Percentiles rank a stretch among this genome's conserved stretches.
phyloP scores from a whole-genome alignment of 1,140 invertebrate genomes.

The Semibalanus balanoides region DNA sequence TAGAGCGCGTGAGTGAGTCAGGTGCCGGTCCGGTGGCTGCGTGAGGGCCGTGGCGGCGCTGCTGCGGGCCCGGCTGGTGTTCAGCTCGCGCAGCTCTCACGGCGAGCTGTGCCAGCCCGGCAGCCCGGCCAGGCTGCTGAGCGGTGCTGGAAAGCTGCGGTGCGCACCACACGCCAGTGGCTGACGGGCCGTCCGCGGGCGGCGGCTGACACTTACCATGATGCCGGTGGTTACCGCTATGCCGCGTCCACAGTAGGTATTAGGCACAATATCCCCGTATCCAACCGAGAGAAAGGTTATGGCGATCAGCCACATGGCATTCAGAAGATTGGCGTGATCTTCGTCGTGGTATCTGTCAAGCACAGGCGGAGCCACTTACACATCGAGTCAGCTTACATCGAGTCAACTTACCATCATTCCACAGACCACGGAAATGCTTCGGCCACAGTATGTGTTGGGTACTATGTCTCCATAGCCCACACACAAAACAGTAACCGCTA shows the following conservation, averaged over 20 bases:
- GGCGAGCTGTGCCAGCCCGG: too few relatives aligned
- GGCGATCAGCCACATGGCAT: constrained; percentile 97
- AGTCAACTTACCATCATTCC: constrained; percentile 80
- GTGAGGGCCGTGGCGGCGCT: too few relatives aligned
- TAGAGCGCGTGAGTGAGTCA: too few relatives aligned
- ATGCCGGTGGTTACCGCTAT: constrained; percentile 96
- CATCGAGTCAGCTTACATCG: constrained; percentile 13
- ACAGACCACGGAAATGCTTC: constrained; percentile 74
- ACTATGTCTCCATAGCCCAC: constrained; percentile 76
- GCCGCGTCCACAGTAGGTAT: constrained; percentile 96
- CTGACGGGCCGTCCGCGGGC: too few relatives aligned
- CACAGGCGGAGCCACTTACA: constrained; percentile 17
- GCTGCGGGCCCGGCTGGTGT: too few relatives aligned
- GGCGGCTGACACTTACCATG: constrained; percentile 61
- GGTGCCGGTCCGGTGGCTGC: too few relatives aligned
- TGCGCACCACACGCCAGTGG: too few relatives aligned
- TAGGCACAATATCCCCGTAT: constrained; percentile 99
- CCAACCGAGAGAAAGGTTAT: constrained; percentile 97
- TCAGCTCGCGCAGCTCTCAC: too few relatives aligned
- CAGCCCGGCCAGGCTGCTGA: too few relatives aligned
- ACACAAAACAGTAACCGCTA: constrained; percentile 71
- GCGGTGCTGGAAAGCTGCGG: too few relatives aligned
- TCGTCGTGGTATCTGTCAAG: constrained; percentile 77
- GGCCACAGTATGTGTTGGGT: constrained; percentile 84
- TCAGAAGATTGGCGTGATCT: constrained; percentile 92